Base-by-base conservation (phyloP, 2,113 vertebrate species). In the Microcebus tavaratra region DNA sequence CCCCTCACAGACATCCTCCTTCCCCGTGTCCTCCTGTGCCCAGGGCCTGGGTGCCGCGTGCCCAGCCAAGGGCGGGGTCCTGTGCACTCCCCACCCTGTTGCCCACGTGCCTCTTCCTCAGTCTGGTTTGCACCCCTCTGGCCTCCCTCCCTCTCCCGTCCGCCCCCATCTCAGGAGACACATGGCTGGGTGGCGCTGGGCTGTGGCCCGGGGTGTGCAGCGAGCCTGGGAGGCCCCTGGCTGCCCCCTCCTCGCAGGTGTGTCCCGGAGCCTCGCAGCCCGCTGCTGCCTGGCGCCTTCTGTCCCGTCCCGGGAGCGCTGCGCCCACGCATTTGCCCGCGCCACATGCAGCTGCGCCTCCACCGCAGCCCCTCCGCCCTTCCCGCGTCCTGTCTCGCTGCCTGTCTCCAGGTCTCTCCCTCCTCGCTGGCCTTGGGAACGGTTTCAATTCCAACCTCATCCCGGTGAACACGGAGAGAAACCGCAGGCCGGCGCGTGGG, bases 31-130 rank as follows among this genome's bases (percentile, higher is more conserved):
- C n/a, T n/a, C 53, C 2, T 2, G n/a, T 0, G 34, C 53, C 31
- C 0, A 1, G 27, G 59, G 55, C 34, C 8, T 1, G 31, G 9
- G 31, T 0, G 0, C 31, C 8, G 0, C 50, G 5, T 18, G 23
- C 63, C 79, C 21, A 21, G 12, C 4, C 42, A 25, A 55, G 53
- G 53, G 53, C 18, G 53, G 53, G 53, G 53, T 55, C 17, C 53
- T 18, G 17, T 55, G 17, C 53, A 6, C 17, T 1, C 53, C 53
- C 23, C 34, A 2, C 23, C 29, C 21, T 8, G 36, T 53, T 18
- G 39, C 78, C 63, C 20, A 3, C 18, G 23, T 34, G 72, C 63
- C 27, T 6, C 29, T 73, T 20, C 11, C 21, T 55, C 39, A 5
- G 18, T 3, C 70, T 45, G 42, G 11, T 8, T 79, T 50, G 63